Percentiles rank a stretch among this genome's conserved stretches.
Conservation (phyloP, 1,140 invertebrate genomes). For the Drosophila dunni region DNA sequence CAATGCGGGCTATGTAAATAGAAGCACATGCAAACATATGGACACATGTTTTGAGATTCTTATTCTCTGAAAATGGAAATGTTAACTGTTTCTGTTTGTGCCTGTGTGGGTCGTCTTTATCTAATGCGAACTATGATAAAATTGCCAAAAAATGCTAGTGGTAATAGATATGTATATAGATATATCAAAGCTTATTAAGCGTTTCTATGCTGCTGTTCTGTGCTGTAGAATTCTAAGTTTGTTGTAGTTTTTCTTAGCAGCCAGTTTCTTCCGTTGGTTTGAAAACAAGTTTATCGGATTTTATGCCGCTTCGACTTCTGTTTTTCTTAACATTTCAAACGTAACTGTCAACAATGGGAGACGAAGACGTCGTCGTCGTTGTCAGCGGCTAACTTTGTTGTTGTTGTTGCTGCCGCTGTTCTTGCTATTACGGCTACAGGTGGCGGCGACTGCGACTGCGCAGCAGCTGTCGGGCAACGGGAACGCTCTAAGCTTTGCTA, state of each 20-base stretch:
- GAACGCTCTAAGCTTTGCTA: slow-evolving; percentile 8
- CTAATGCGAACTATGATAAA: too few species aligned
- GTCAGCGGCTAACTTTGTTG: slow-evolving; percentile 7
- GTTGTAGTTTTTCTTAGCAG: slow-evolving; percentile 30
- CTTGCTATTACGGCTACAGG: slow-evolving; percentile 37
- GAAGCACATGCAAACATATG: background rate
- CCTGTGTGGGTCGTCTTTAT: too few species aligned
- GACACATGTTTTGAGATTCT: background rate
- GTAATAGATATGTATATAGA: too few species aligned
- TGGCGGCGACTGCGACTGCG: slow-evolving; percentile 27
- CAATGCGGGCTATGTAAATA: slow-evolving; percentile 18
- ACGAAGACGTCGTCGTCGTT: slow-evolving; percentile 24
- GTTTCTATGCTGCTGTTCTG: slow-evolving; percentile 9
- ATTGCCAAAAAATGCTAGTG: too few species aligned
- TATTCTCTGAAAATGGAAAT: too few species aligned
- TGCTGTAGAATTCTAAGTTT: slow-evolving; percentile 29
- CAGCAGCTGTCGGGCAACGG: slow-evolving; percentile 36
- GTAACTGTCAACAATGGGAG: slow-evolving; percentile 61
- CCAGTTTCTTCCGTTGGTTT: slow-evolving; percentile 61
- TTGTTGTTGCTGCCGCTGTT: background rate
- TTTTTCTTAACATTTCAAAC: slow-evolving; percentile 57
- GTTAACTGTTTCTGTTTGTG: too few species aligned
- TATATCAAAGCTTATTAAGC: background rate
- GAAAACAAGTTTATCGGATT: slow-evolving; percentile 65
- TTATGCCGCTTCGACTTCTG: slow-evolving; percentile 56